These are phyloP conservation scores for Drosophila aff. DNA, from an alignment of 1,140 invertebrate species.

Conservation along the genomic window DNA sequence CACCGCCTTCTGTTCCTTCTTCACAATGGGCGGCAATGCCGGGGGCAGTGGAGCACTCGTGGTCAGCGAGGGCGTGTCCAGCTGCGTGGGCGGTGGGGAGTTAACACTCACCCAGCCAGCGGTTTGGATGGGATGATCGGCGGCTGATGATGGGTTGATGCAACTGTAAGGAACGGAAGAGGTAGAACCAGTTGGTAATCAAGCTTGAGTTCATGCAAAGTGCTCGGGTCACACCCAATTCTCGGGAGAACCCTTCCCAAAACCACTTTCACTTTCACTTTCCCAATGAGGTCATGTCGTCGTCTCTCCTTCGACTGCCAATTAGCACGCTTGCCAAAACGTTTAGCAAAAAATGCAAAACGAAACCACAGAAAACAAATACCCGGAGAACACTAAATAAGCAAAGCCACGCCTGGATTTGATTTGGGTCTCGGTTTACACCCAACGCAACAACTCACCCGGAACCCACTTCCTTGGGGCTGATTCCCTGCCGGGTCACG, in stretches of 20 bases:
- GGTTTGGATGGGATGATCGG: slow-evolving; percentile 48
- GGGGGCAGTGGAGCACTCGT: slow-evolving; percentile 9
- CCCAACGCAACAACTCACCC: slow-evolving; percentile 49
- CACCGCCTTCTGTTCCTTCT: slow-evolving; percentile 10
- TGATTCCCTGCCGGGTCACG: slow-evolving; percentile 55
- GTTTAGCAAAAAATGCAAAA: slow-evolving; percentile 53
- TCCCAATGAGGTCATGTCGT: slow-evolving; percentile 67
- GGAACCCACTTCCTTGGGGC: slow-evolving; percentile 31
- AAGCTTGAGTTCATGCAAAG: slow-evolving; percentile 48
- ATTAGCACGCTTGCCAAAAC: slow-evolving; percentile 66
- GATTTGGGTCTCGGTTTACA: slow-evolving; percentile 22
- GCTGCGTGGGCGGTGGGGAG: slow-evolving; percentile 11
- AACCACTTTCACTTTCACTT: slow-evolving; percentile 72
- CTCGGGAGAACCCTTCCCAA: slow-evolving; percentile 55
- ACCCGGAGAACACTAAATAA: slow-evolving; percentile 39
- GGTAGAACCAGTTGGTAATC: slow-evolving; percentile 17
- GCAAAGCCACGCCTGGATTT: slow-evolving; percentile 20
- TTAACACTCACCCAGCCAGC: slow-evolving; percentile 65
- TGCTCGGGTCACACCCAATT: slow-evolving; percentile 36
- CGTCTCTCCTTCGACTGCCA: slow-evolving; percentile 52
- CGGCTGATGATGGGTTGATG: slow-evolving; percentile 25
- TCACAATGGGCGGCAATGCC: slow-evolving; percentile 7
- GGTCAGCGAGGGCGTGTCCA: slow-evolving; percentile 17
- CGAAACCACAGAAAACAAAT: slow-evolving; percentile 45
- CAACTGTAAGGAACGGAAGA: slow-evolving; percentile 15